A percentile compares a stretch with the other conserved stretches of the same genome.
phyloP scores from a whole-genome alignment of 2,797 vertebrate species.

The Pogonophryne albipinna region DNA sequence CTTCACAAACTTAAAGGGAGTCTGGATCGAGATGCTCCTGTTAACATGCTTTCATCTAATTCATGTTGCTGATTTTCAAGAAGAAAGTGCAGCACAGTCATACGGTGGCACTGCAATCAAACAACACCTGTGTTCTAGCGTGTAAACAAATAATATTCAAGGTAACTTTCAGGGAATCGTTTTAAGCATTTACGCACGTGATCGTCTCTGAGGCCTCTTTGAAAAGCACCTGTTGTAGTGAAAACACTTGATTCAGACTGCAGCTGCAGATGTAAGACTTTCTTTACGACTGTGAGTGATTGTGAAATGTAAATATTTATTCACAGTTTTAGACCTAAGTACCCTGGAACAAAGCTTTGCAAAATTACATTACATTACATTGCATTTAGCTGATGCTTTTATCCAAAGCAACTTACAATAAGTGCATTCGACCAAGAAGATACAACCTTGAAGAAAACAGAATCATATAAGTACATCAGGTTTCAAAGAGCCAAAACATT shows the following conservation, averaged over 20 bases:
- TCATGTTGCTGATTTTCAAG: constrained; percentile 47
- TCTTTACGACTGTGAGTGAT: neutral
- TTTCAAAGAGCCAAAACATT: too few species aligned
- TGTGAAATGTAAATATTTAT: neutral
- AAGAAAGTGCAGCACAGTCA: constrained; percentile 44
- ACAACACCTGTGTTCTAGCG: constrained; percentile 73
- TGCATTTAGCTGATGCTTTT: too few species aligned
- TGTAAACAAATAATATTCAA: constrained; percentile 69
- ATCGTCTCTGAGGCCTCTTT: constrained; percentile 29
- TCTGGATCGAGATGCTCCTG: constrained; percentile 50
- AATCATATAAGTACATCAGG: too few species aligned
- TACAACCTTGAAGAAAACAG: too few species aligned
- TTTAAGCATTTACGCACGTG: constrained; percentile 52
- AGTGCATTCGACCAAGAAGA: too few species aligned
- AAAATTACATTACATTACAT: neutral
- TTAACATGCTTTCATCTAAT: constrained; percentile 72
- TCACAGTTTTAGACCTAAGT: neutral
- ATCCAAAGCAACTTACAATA: too few species aligned
- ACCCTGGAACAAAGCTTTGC: neutral
- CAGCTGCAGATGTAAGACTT: constrained; percentile 35
- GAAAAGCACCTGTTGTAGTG: constrained; percentile 60
- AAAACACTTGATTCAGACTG: constrained; percentile 12
- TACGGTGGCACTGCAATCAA: constrained; percentile 53
- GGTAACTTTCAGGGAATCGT: constrained; percentile 39
- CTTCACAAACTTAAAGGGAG: constrained; percentile 48